These are phyloP conservation scores for Leptinotarsa juncta DNA, from an alignment of 2,888 invertebrate species.

Conservation along the genomic window DNA sequence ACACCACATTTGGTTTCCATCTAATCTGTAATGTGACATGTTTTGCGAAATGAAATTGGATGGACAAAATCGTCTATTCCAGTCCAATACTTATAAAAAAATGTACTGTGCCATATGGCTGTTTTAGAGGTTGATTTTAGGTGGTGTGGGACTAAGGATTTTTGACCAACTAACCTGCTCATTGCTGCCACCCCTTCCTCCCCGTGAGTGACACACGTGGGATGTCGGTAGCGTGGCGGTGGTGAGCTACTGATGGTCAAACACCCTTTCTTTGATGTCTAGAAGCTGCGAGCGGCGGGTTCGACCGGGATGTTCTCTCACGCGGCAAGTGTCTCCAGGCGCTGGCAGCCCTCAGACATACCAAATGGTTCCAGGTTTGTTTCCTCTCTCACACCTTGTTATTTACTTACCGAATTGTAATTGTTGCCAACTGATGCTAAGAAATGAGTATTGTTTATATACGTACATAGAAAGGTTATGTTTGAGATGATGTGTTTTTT, in stretches of 20 bases:
- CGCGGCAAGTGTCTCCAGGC: slow-evolving; percentile 99
- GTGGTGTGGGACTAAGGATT: slow-evolving; percentile 74
- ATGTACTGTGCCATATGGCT: slow-evolving; percentile 63
- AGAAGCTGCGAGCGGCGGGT: slow-evolving; percentile 77
- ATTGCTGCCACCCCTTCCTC: slow-evolving; percentile 40
- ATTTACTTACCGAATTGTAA: background rate
- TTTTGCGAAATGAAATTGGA: slow-evolving; percentile 25
- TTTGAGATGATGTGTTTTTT: slow-evolving; percentile 61
- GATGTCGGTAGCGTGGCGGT: slow-evolving; percentile 46
- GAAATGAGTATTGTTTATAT: background rate
- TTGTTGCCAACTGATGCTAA: background rate
- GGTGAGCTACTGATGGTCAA: slow-evolving; percentile 74
- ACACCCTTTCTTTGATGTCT: slow-evolving; percentile 71
- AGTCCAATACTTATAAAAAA: slow-evolving; percentile 63
- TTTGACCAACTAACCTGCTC: slow-evolving; percentile 76
- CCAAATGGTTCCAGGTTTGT: slow-evolving; percentile 99
- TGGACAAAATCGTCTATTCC: slow-evolving; percentile 35
- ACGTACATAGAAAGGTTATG: background rate
- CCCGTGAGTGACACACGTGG: slow-evolving; percentile 19
- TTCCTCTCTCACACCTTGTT: slow-evolving; percentile 65
- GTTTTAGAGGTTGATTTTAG: slow-evolving; percentile 64
- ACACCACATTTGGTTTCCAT: slow-evolving; percentile 7
- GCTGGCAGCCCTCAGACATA: slow-evolving; percentile 99
- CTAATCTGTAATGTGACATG: slow-evolving; percentile 2
- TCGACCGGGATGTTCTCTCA: slow-evolving; percentile 93